A percentile compares a stretch with the other conserved stretches of the same genome.
Evolutionary conservation across 64 coral and sea anemone species (phyloP).

Genomic region (Stichodactyla mertensii): DNA sequence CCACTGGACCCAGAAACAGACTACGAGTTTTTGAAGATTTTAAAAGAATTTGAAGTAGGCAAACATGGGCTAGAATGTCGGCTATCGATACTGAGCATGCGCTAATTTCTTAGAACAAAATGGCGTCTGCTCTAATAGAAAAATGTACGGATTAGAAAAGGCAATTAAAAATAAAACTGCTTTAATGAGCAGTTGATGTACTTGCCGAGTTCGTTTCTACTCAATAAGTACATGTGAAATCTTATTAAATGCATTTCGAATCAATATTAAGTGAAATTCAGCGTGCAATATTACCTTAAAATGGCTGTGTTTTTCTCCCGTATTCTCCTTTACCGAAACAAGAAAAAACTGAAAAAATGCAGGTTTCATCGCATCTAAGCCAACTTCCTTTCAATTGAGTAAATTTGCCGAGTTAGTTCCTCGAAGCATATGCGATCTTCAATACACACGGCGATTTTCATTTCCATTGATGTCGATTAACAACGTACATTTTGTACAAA

Average conservation of each 20-base stretch:
- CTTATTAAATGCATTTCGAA: no score
- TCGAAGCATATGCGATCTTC: not conserved
- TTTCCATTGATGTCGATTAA: not conserved
- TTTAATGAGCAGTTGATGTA: not conserved
- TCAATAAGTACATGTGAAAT: no score
- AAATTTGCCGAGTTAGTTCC: no score
- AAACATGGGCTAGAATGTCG: no score
- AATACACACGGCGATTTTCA: not conserved
- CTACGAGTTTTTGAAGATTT: no score
- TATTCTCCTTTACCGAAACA: not conserved
- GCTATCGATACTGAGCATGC: not conserved
- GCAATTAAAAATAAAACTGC: not conserved
- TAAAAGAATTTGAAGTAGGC: no score
- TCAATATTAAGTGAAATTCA: no score
- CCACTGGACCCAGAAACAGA: no score
- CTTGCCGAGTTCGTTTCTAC: not conserved
- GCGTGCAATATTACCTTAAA: no score
- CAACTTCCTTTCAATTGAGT: no score
- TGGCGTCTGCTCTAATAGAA: not conserved
- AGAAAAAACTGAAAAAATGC: not conserved
- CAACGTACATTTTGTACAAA: not conserved
- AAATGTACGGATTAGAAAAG: not conserved
- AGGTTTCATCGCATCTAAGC: no score
- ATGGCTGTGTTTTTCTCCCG: not conserved
- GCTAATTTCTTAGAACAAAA: not conserved